Evolutionary conservation across 2,113 vertebrate species (phyloP), one percentile per base, ranked within the genome.

Genomic region (Trachemys scripta): DNA sequence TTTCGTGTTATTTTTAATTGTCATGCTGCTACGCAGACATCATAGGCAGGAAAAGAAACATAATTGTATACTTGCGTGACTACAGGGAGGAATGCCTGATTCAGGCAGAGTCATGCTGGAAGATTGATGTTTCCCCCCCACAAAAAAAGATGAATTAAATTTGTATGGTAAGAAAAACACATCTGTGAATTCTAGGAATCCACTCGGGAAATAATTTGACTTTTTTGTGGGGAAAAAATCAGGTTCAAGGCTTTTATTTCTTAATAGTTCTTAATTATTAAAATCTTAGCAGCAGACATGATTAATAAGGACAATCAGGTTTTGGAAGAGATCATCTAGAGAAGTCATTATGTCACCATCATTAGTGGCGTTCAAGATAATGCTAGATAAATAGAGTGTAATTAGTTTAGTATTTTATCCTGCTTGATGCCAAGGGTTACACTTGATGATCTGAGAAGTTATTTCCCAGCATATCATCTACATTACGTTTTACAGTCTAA

Each of bases 401-500:
- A 91, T 96, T 94, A 49, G 76, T 93, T 95, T 62, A 47, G 45
- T 82, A 22, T 49, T 85, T 94, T 93, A 89, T 93, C 84, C 82
- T 88, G 29, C 31, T 25, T 76, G 56, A 93, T 93, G 87, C 50
- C 78, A 57, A 87, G 85, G 31, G 65, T 94, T 76, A 85, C 14
- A 49, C 86, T 3, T 85, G 85, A 47, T 78, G 38, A 72, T 94
- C 65, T 91, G 69, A 82, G 54, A 94, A 96, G 59, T 53, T 76
- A 8, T 42, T 51, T 90, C 79, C 65, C 13, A 57, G 27, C 42
- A 57, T 75, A 91, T 50, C 22, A 35, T 80, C 85, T 84, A 35
- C 51, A 72, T n/a, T 86, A 84, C 47, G 1, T 92, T 90, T 87
- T 2, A 93, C 53, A 38, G 1, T 78, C 59, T 72, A 84, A 92